phyloP scores from a whole-genome alignment of 2,888 invertebrate genomes.

The Venustoraphidia nigricollis region DNA sequence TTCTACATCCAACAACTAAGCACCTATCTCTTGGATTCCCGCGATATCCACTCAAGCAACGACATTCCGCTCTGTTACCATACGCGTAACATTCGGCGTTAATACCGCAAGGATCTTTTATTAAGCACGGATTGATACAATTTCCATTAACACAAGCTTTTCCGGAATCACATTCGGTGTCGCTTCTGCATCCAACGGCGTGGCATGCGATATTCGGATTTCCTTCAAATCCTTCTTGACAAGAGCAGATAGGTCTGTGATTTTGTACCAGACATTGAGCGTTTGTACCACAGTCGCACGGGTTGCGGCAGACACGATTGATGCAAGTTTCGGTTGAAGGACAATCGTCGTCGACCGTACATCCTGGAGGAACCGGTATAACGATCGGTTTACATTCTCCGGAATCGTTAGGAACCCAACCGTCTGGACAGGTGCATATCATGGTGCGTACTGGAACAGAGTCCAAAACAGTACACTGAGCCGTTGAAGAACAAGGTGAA shows the following conservation, averaged over 20 bases:
- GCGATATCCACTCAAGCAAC: constrained; percentile 65
- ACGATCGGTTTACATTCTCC: constrained; percentile 63
- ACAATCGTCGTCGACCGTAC: constrained; percentile 67
- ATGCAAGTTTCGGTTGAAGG: constrained; percentile 65
- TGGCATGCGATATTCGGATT: constrained; percentile 71
- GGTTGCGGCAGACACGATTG: constrained; percentile 71
- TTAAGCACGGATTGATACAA: constrained; percentile 72
- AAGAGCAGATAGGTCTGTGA: constrained; percentile 77
- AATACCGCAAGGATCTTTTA: constrained; percentile 63
- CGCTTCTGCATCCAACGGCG: constrained; percentile 64
- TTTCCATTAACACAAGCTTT: constrained; percentile 74
- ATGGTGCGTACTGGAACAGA: constrained; percentile 75
- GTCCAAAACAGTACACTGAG: constrained; percentile 69
- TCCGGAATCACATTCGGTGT: constrained; percentile 69
- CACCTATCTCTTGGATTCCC: constrained; percentile 65
- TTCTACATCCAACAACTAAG: constrained; percentile 65
- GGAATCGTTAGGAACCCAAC: constrained; percentile 64
- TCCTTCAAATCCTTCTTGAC: constrained; percentile 69
- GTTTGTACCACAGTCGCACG: constrained; percentile 76
- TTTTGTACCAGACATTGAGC: constrained; percentile 68
- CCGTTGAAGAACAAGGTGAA: constrained; percentile 58
- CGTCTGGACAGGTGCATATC: constrained; percentile 76
- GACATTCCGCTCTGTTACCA: constrained; percentile 58
- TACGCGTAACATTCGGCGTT: constrained; percentile 70
- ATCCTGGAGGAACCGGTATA: constrained; percentile 55